Evolutionary conservation across 2,888 invertebrate species (phyloP), one percentile per base, ranked within the genome.

Genomic region (Lapara coniferarum): DNA sequence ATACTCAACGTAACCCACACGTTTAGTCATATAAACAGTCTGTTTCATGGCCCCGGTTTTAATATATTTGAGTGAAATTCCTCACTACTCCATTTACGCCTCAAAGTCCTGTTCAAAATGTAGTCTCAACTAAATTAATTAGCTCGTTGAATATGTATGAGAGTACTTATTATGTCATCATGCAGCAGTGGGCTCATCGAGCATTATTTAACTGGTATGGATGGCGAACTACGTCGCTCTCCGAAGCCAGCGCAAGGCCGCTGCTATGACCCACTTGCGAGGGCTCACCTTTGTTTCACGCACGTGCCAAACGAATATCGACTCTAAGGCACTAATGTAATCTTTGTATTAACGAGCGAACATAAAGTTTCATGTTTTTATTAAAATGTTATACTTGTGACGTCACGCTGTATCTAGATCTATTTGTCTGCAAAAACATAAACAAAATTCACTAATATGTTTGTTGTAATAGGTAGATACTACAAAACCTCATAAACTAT

Each of bases 261-360:
- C 80, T 70, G 72, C 80, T 77, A 75, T 89, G 92, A 89, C 92
- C 92, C 79, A 92, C 85, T 91, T 92, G 82, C 86, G 85, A 75
- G 68, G 68, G 72, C 81, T 89, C 88, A 92, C 92, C 92, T 92
- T 90, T 90, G 89, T 90, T 85, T 83, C 81, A 78, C 76, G 77
- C 75, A 78, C 77, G 73, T 78, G 84, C 81, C 83, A 79, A 73
- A 81, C 88, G 69, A 89, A 85, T 82, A 73, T 79, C 74, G 77
- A 79, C 88, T 79, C 79, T 87, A 87, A 77, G 72, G 69, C 72
- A 80, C 72, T 69, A 70, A 72, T 52, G 55, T 71, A 76, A 73
- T 83, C 80, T 73, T 55, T 55, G 12, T 44, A 44, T 67, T 67
- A 67, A 67, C 37, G 53, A 53, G n/a, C 44, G 44, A 13, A 44